A percentile compares a stretch with the other conserved stretches of the same genome.
Evolutionary conservation across 1,140 invertebrate species (phyloP).

Genomic region (Brachionus sp.): DNA sequence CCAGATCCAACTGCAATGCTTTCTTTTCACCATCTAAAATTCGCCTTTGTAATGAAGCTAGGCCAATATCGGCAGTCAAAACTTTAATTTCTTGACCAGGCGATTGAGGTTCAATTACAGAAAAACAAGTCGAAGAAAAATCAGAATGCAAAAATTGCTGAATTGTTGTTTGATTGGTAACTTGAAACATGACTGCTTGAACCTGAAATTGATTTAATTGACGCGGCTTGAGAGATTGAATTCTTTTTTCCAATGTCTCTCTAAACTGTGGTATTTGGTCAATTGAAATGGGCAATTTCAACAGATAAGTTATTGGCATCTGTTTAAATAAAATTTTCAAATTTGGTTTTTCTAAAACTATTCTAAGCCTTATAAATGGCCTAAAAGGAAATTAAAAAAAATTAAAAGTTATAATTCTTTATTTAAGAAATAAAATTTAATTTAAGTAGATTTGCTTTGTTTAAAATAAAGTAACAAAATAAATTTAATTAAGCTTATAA

Average conservation of each 20-base stretch:
- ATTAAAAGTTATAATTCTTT: slow-evolving; percentile 9
- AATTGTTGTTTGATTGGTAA: not conserved
- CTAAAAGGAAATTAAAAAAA: not conserved
- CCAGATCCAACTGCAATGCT: not conserved
- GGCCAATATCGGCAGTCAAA: slow-evolving; percentile 29
- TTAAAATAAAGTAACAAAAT: slow-evolving; percentile 32
- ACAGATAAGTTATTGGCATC: slow-evolving; percentile 44
- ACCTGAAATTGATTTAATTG: slow-evolving; percentile 39
- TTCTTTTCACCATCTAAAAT: slow-evolving; percentile 20
- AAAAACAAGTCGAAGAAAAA: slow-evolving; percentile 40
- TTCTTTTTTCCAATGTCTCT: slow-evolving; percentile 35
- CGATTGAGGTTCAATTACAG: not conserved
- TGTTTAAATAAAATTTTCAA: not conserved
- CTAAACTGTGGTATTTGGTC: slow-evolving; percentile 40
- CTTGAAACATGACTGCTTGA: slow-evolving; percentile 29
- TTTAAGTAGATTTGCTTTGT: not conserved
- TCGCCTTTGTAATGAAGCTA: slow-evolving; percentile 24
- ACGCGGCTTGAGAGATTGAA: slow-evolving; percentile 14
- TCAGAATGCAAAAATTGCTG: slow-evolving; percentile 44
- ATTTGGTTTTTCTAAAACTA: not conserved
- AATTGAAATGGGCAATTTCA: slow-evolving; percentile 22
- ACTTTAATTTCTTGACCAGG: slow-evolving; percentile 20
- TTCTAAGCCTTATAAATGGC: slow-evolving; percentile 23
- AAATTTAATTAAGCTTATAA: not conserved
- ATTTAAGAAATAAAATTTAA: slow-evolving; percentile 9